Base-by-base conservation (phyloP, 2,113 vertebrate species). In the Campylorhamphus procurvoides region DNA sequence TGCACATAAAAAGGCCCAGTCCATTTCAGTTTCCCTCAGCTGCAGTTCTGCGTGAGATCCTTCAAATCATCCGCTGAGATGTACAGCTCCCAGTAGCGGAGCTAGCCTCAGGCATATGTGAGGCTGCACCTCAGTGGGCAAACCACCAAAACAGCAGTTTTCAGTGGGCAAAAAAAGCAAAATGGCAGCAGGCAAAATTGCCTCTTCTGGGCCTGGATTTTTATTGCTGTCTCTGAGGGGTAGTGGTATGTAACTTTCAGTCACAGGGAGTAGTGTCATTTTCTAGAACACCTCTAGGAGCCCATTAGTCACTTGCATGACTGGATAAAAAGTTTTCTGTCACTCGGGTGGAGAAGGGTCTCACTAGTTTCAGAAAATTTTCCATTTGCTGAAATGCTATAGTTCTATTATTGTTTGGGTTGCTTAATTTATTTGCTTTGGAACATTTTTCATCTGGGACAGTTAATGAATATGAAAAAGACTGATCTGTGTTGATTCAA, bases 401-500 rank as follows among this genome's bases (percentile, higher is more conserved):
- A 68, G 31, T 84, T 78, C 42, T 62, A 64, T 71, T 92, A 81
- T 59, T 90, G 37, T 73, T 91, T 81, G 44, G 13, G 16, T 87
- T 90, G 11, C 81, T 94, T 84, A 39, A 71, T 93, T 77, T 95
- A 76, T 86, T 97, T 96, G 29, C 59, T 92, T 86, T 92, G 77
- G 76, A 96, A 90, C 60, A 77, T 80, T 90, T 96, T 95, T 81
- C 60, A 87, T 15, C 77, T 67, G 72, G 37, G 69, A 71, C 47
- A 84, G 72, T 90, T 94, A 87, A 92, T 89, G 73, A 94, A 92
- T 89, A 95, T 87, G 80, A 92, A 93, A 91, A 73, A 91, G 93
- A 82, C 66, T 60, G 27, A 94, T 97, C 90, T 95, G 39, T 93
- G 83, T 93, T 96, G 91, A 94, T 97, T 93, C 90, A 97, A 90